Evolutionary conservation across 1,140 invertebrate species (phyloP).

Genomic region (Zaprionus vittiger): DNA sequence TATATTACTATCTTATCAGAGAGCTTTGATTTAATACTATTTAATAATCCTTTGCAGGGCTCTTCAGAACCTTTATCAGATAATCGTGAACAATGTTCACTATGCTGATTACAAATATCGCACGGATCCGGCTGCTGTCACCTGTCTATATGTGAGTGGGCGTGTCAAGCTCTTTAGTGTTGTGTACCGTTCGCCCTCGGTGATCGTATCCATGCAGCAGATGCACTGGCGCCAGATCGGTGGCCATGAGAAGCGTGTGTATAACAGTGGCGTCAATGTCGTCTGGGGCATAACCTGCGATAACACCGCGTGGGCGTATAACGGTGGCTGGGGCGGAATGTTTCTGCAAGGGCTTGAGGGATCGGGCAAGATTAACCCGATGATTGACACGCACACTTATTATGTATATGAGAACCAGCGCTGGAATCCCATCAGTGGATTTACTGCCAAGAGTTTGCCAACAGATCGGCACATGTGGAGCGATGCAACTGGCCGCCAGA

Average conservation of each 20-base stretch:
- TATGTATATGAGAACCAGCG: constrained; percentile 97
- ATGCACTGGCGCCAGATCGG: constrained; percentile 93
- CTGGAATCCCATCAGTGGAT: constrained; percentile 95
- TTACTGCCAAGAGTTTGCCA: constrained; percentile 92
- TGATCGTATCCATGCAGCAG: constrained; percentile 89
- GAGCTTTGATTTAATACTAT: background rate
- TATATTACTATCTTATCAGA: background rate
- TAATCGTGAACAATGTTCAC: constrained; percentile 88
- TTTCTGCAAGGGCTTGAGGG: constrained; percentile 89
- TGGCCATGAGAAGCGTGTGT: constrained; percentile 92
- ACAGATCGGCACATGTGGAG: constrained; percentile 96
- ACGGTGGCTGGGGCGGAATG: constrained; percentile 93
- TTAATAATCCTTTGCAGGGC: constrained; percentile 42
- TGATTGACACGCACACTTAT: constrained; percentile 93
- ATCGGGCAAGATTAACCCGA: constrained; percentile 89
- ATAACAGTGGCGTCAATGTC: constrained; percentile 90
- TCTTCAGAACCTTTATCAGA: constrained; percentile 85
- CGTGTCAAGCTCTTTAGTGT: constrained; percentile 89
- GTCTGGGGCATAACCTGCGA: constrained; percentile 95
- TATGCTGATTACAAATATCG: constrained; percentile 90
- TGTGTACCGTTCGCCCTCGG: constrained; percentile 87
- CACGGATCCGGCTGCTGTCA: constrained; percentile 88
- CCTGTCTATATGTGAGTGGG: constrained; percentile 89
- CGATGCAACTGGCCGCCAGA: constrained; percentile 92
- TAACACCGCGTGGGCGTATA: constrained; percentile 93